Base-by-base conservation (phyloP, 2,797 vertebrate species). In the Microctenopoma steveboyesi region DNA sequence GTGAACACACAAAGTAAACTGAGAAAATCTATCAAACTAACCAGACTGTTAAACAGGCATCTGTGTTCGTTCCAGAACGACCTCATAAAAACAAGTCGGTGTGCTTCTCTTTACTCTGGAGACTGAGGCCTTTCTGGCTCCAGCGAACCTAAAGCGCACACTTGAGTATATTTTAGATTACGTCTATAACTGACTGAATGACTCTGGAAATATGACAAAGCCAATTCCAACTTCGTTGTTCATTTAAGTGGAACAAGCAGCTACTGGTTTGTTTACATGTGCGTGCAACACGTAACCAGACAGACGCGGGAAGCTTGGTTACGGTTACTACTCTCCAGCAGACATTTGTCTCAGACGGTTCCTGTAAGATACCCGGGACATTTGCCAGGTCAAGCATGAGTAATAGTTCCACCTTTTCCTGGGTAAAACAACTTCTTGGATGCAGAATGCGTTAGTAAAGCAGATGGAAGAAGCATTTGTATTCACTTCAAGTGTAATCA, bases 331-430 rank as follows among this genome's bases (percentile, higher is more conserved):
- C 12, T 46, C 28, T 22, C 33, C 15, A 33, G 30, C 15, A 55
- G 68, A 33, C 10, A 27, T 43, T 35, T 47, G 14, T n/a, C 63
- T 53, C 45, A 22, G 46, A 74, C 46, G 62, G 49, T 54, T 79
- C 43, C 43, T 13, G 16, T 47, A 39, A 49, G 57, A 56, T 27
- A 22, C n/a, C 49, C 25, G 46, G 69, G 45, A 35, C 3, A 8
- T n/a, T 16, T 13, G 39, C 58, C 65, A 54, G 33, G 3, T 60
- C 9, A 22, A 16, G 18, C 5, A 9, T 61, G 43, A 22, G 3
- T 5, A 40, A 49, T 18, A 50, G 22, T 67, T 64, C 37, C 57
- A 59, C 53, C 49, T 59, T 43, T 8, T 47, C 50, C 37, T 57
- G 2, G 4, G 48, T 18, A 16, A 12, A 15, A 27, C 42, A 53